phyloP scores from a whole-genome alignment of 1,140 invertebrate species.

The Chrysomallon squamiferum region DNA sequence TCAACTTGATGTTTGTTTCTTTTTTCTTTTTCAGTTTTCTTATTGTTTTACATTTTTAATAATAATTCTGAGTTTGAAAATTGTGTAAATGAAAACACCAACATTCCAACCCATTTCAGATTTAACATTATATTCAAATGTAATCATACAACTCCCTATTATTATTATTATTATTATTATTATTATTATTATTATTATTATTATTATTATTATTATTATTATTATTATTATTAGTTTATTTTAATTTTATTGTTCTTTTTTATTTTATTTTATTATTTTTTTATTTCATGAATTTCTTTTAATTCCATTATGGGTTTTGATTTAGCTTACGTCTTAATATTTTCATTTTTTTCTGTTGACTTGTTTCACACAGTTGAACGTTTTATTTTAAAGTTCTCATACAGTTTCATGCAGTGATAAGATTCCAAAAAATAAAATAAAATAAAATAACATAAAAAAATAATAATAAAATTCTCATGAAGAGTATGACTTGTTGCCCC shows the following conservation, averaged over 20 bases:
- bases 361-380: neutral
- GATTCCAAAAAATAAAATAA: neutral
- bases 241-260: neutral
- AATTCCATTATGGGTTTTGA: neutral
- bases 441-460: too few species aligned
- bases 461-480: too few species aligned
- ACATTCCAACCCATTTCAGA: too few species aligned
- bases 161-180: too few species aligned
- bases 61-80: too few species aligned
- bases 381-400: neutral
- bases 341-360: neutral
- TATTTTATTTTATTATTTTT: neutral
- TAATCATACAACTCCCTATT: too few species aligned
- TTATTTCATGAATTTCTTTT: neutral
- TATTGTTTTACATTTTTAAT: too few species aligned
- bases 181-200: neutral
- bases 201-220: constrained; percentile 6
- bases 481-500: too few species aligned
- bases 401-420: neutral
- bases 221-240: neutral
- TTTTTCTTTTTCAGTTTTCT: too few species aligned
- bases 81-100: too few species aligned
- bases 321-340: neutral
- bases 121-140: too few species aligned
- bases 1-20: too few species aligned